Base-by-base conservation (phyloP, 2,888 invertebrate species). In the Caenorhabditis uteleia region DNA sequence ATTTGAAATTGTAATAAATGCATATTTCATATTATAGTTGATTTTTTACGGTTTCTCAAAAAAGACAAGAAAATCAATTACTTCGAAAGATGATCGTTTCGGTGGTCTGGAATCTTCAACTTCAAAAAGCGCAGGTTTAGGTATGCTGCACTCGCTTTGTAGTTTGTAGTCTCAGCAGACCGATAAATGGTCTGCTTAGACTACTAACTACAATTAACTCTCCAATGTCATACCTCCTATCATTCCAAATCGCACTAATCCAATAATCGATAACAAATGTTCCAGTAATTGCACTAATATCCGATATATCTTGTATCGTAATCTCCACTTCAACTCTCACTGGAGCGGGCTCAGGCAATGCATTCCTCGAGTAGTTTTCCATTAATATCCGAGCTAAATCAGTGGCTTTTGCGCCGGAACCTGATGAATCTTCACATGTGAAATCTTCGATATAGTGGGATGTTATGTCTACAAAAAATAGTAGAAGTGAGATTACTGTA, bases 211-310 rank as follows among this genome's bases (percentile, higher is more conserved):
- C 8, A 8, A 12, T 31, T 31, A 12, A 31, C 12, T 8, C 8
- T 31, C 31, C 8, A 31, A 8, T 12, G 12, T 12, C 31, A 12
- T 31, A 69, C 68, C 80, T 57, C 16, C 59, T 56, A 66, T 80
- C 80, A 45, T 77, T 66, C 79, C 80, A 80, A 51, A 81, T 81
- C 7, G 81, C 80, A 51, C 75, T 75, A 14, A 82, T 77, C 78
- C 80, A 79, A 48, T 82, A 78, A 57, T 82, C 81, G 23, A 78
- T 77, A 0, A 73, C 69, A 48, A 82, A 82, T 6, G 80, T 82
- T 3, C 77, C 77, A 2, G 74, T 79, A 44, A 80, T 79, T 2
- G 77, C 79, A 0, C 77, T 77, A 36, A 82, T 80, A 51, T 82
- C 81, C 16, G 75, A 74, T 18, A 82, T 78, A 57, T 80, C 80